phyloP scores from a whole-genome alignment of 2,888 invertebrate species.

The Apamea sordens region DNA sequence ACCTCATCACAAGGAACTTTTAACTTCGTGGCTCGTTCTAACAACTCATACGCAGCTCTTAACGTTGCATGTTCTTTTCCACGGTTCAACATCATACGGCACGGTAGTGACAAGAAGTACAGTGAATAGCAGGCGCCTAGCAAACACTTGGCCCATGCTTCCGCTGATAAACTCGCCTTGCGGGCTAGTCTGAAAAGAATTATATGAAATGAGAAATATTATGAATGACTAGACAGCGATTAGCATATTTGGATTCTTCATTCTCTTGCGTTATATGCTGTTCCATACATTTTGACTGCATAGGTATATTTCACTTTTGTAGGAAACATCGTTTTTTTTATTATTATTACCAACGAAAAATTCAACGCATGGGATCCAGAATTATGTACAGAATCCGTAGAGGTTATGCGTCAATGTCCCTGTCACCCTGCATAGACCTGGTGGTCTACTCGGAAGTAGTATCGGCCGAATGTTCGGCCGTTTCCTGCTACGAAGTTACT shows the following conservation, averaged over 20 bases:
- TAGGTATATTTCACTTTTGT: too few species aligned
- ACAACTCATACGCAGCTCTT: slow-evolving; percentile 95
- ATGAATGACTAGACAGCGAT: neutral
- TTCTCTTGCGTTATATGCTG: too few species aligned
- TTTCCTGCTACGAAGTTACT: too few species aligned
- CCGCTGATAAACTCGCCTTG: slow-evolving; percentile 92
- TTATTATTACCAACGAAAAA: too few species aligned
- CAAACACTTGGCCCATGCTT: slow-evolving; percentile 97
- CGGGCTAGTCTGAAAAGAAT: slow-evolving; percentile 87
- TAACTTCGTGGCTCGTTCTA: slow-evolving; percentile 96
- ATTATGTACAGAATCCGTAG: too few species aligned
- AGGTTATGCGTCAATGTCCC: rapidly evolving
- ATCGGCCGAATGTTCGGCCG: too few species aligned
- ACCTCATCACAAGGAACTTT: slow-evolving; percentile 97
- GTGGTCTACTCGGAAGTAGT: too few species aligned
- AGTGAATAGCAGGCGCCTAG: slow-evolving; percentile 97
- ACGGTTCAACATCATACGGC: slow-evolving; percentile 93
- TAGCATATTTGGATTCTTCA: neutral
- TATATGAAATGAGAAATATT: neutral
- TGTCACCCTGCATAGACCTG: neutral
- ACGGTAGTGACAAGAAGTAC: slow-evolving; percentile 98
- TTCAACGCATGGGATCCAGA: too few species aligned
- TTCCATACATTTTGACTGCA: too few species aligned
- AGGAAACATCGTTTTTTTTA: too few species aligned
- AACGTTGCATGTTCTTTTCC: slow-evolving; percentile 94